Conservation (phyloP, 2,797 vertebrate species). For the Gadopsis bispinosus region DNA sequence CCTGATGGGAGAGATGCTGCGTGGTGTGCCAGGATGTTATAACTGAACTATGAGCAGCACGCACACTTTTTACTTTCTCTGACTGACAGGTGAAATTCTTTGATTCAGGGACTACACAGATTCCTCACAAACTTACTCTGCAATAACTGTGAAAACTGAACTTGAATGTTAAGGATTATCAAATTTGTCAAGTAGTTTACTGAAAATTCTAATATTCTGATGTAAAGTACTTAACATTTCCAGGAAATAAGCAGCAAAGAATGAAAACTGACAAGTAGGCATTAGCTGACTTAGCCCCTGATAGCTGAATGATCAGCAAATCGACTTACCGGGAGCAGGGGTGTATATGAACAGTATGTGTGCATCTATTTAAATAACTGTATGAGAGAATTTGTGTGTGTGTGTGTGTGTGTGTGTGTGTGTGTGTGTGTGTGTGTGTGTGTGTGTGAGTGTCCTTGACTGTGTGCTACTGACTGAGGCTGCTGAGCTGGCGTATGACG, state of each 20-base stretch:
- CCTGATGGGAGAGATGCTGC: not conserved
- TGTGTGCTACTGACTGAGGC: constrained; percentile 92
- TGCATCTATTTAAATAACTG: constrained; percentile 12
- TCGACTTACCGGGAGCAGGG: not conserved
- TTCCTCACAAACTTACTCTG: not conserved
- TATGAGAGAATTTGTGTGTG: constrained; percentile 1
- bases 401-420: constrained; percentile 17
- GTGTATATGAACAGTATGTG: not conserved
- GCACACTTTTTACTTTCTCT: not conserved
- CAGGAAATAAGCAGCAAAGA: not conserved
- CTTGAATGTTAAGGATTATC: not conserved
- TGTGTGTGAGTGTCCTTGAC: constrained; percentile 2
- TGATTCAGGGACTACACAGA: too few relatives aligned
- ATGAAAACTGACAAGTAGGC: constrained; percentile 4
- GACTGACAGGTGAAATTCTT: not conserved
- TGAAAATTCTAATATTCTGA: not conserved
- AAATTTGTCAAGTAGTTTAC: not conserved
- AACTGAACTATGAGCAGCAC: not conserved
- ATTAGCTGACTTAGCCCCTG: constrained; percentile 17
- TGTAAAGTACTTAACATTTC: not conserved
- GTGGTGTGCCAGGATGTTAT: not conserved
- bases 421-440: constrained; percentile 18
- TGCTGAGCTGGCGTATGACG: constrained; percentile 98
- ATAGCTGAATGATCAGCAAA: constrained; percentile 3
- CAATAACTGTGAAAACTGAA: not conserved